phyloP scores from a whole-genome alignment of 2,113 vertebrate species.

The Myanophis thanlyinensis region DNA sequence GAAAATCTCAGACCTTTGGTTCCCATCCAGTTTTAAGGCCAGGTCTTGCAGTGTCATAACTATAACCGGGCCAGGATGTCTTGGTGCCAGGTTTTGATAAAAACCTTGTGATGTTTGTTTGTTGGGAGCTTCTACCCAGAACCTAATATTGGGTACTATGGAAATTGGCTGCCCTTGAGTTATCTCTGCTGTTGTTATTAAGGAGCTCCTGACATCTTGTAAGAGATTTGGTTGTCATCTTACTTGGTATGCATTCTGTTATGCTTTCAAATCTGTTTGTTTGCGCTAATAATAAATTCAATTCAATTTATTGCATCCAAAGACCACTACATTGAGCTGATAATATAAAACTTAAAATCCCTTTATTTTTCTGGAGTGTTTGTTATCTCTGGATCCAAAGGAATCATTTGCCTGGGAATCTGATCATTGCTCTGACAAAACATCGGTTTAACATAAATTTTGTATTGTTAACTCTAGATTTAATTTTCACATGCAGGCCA shows the following conservation, averaged over 20 bases:
- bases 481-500: not conserved
- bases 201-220: not conserved
- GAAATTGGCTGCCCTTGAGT: not conserved
- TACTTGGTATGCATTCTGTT: not conserved
- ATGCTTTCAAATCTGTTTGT: not conserved
- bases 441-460: not conserved
- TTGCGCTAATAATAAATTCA: not conserved
- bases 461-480: not conserved
- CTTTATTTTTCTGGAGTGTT: not conserved
- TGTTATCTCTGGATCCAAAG: not conserved
- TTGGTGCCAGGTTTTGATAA: not conserved
- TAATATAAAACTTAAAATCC: not conserved
- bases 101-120: not conserved
- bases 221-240: not conserved
- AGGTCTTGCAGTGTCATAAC: not conserved
- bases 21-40: not conserved
- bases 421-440: not conserved
- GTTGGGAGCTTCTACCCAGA: not conserved
- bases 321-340: not conserved
- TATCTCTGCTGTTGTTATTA: not conserved
- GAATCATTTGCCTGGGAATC: not conserved
- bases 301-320: not conserved
- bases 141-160: not conserved
- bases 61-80: not conserved
- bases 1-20: not conserved